Evolutionary conservation across 2,797 vertebrate species (phyloP), one percentile per base, ranked within the genome.

Genomic region (Pelobates cultripes): DNA sequence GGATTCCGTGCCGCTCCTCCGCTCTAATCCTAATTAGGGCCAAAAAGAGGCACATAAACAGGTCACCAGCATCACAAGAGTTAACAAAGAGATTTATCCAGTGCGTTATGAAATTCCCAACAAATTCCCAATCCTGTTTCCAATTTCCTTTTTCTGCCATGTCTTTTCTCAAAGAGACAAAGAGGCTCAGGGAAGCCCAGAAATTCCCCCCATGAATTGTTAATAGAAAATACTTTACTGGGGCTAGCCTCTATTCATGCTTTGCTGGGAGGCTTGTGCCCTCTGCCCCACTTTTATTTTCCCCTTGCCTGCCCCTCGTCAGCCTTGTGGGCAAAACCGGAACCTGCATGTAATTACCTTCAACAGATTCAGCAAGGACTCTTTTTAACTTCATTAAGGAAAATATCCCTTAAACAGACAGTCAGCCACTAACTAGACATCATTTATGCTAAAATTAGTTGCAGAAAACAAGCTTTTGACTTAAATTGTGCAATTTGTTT

Each of bases 91-190:
- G 64, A 28, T 74, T 43, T 55, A 15, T 47, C 17, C 45, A 41
- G 51, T 42, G 8, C 57, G 12, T 53, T 5, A 61, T 81, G 51
- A 81, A 73, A 81, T 69, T 82, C 76, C 80, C 80, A 82, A 82
- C 57, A 63, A 70, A 43, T 2, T 43, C 68, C 76, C 79, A 81
- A 81, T 81, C 70, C 66, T 28, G 70, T 75, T 76, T 75, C 43
- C 14, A 43, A 55, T 12, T 81, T 45, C 47, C 47, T 5, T 51
- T 6, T 10, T 10, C 47, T 5, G 47, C 47, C 47, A 10, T 51
- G 47, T 71, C 69, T 72, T 75, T 81, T 81, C 80, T 82, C 68
- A 77, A 68, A 64, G 61, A 45, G 51, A 79, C 55, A 75, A 76
- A 81, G 45, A 14, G 5, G 15, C 13, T 51, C 55, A 51, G 28